A percentile compares a stretch with the other conserved stretches of the same genome.
phyloP scores from a whole-genome alignment of 1,140 invertebrate species.

The Probaryconus sp. region DNA sequence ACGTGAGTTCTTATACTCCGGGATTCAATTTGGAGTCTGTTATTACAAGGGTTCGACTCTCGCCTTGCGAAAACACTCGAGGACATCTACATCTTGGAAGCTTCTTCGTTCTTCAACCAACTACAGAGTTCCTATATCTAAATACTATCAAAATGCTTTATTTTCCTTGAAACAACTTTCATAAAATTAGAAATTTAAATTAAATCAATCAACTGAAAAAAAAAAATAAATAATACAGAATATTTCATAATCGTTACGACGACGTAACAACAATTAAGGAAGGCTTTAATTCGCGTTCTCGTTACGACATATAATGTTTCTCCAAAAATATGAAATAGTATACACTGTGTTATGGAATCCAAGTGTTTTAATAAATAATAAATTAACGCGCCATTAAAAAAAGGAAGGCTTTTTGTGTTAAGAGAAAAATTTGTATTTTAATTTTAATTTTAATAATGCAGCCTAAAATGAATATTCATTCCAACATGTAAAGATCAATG shows the following conservation, averaged over 20 bases:
- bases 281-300: too few relatives aligned
- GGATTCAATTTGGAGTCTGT: constrained; percentile 79
- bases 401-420: too few relatives aligned
- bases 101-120: constrained; percentile 62
- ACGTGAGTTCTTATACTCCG: constrained; percentile 72
- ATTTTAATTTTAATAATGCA: constrained; percentile 1
- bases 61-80: constrained; percentile 78
- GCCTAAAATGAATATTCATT: constrained; percentile 60
- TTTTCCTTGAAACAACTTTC: constrained; percentile 55
- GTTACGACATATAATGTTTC: too few relatives aligned
- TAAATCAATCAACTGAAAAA: too few relatives aligned
- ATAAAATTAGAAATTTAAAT: constrained; percentile 43
- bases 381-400: too few relatives aligned
- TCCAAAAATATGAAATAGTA: not conserved
- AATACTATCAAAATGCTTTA: constrained; percentile 62
- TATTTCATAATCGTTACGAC: too few relatives aligned
- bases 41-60: constrained; percentile 79
- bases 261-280: too few relatives aligned
- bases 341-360: too few relatives aligned
- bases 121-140: constrained; percentile 58
- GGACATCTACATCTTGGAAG: constrained; percentile 76
- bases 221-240: too few relatives aligned
- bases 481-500: constrained; percentile 61
- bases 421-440: not conserved
- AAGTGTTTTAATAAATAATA: not conserved